Evolutionary conservation across 2,888 invertebrate species (phyloP), one percentile per base, ranked within the genome.

Genomic region (Pycnomerus fuliginosus): DNA sequence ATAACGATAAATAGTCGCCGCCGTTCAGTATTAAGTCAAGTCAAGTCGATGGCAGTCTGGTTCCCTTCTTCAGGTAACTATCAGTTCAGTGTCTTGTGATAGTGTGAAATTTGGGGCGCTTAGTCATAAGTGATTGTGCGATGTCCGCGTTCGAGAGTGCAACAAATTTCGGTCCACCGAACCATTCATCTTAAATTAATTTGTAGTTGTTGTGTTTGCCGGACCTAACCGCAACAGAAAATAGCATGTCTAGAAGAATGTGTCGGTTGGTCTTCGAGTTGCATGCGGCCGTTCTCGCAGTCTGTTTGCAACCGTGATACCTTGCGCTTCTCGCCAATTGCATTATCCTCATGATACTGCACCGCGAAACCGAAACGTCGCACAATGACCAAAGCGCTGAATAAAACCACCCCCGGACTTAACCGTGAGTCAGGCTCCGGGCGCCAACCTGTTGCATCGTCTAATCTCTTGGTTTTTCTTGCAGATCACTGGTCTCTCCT

Each of bases 301-400:
- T 61, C 59, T 56, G 53, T 45, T 53, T 49, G 53, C 56, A 57
- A 53, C 58, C 61, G 62, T 54, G 58, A 50, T 58, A 60, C 59
- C 55, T 60, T 52, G 52, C 53, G 55, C 58, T 54, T 52, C 60
- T 58, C 58, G 38, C 36, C 33, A 43, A 38, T 44, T 44, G 44
- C 44, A 44, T 28, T 23, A 25, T 42, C 41, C 41, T 35, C 17
- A 35, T 36, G 36, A 35, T 43, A 25, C 43, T 30, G 30, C 4
- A 8, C 16, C 29, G 29, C 35, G 36, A 46, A 30, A 37, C 22
- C 24, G 15, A 29, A 30, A 37, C 32, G 25, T 31, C 29, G 17
- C 39, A 12, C 5, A 11, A n/a, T 3, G 12, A 13, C 32, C 11
- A 10, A 14, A 4, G 33, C 35, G 35, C 33, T n/a, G n/a, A n/a